phyloP scores from a whole-genome alignment of 2,113 vertebrate species.

The Meriones unguiculatus region DNA sequence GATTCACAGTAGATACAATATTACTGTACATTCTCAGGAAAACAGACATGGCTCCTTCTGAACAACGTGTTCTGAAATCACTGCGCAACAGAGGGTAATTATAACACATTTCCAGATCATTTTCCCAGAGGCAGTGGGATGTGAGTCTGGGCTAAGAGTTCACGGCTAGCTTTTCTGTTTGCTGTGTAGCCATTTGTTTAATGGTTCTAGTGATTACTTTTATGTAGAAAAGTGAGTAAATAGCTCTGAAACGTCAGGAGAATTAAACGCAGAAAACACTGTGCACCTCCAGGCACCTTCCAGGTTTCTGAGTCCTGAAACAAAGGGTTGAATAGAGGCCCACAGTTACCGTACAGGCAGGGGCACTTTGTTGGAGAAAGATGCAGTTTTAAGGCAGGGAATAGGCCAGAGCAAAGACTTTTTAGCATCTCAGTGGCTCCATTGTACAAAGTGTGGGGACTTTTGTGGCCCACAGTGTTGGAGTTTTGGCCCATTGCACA shows the following conservation, averaged over 20 bases:
- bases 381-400: neutral
- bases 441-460: neutral
- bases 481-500: too few relatives aligned
- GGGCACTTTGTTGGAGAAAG: neutral
- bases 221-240: neutral
- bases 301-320: neutral
- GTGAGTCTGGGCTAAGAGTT: neutral
- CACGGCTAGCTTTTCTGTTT: neutral
- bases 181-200: neutral
- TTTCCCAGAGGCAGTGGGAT: neutral
- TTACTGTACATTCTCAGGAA: slow-evolving; percentile 21
- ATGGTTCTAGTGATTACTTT: neutral
- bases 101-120: neutral
- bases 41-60: neutral
- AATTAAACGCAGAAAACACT: neutral
- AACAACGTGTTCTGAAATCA: neutral
- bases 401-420: neutral
- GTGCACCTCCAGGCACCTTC: neutral
- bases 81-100: neutral
- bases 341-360: neutral
- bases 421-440: too few relatives aligned
- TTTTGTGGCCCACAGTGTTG: neutral
- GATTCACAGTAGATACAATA: neutral
- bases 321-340: neutral
- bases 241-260: neutral